Base-by-base conservation (phyloP, 2,113 vertebrate genomes). In the Suncus etruscus region DNA sequence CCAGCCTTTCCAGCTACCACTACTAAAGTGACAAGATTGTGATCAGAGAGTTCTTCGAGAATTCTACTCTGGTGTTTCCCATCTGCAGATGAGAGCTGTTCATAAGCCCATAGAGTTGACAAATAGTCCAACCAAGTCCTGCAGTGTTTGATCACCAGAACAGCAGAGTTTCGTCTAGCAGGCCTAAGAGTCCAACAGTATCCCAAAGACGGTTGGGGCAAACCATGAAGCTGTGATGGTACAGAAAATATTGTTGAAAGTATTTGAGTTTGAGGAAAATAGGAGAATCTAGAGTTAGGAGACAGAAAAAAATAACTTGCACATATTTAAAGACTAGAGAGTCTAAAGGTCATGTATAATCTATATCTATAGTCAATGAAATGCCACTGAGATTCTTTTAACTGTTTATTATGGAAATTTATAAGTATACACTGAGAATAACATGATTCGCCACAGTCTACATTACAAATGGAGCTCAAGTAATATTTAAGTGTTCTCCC, bases 391-490 rank as follows among this genome's bases (percentile, higher is more conserved):
- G 22, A 29, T 29, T 75, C 77, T 77, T 79, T 81, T 50, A 81
- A 81, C 10, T 54, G 76, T 31, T 91, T 29, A 15, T 76, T 66
- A 80, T 77, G 25, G 14, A 82, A 82, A 89, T 70, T 39, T 82
- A 27, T 72, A 63, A 88, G 82, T 11, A 76, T 47, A 76, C 11
- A 61, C 18, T 70, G 69, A 81, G 16, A 83, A 39, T 61, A 82
- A 22, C 58, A 24, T 39, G 24, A 61, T 61, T 16, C 18, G 6
- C 58, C 3, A 61, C 18, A 61, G 9, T 32, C 45, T 6, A 66
- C 29, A 54, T 61, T 47, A 75, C 45, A 66, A 2, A 0, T 77
- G 9, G 45, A 11, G 45, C 27, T 63, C 39, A 50, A 90, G 32
- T 10, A 72, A 27, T 24, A 29, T n/a, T 1, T 73, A 45, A 47